phyloP scores from a whole-genome alignment of 2,113 vertebrate genomes.

The Cyanocitta stelleri region DNA sequence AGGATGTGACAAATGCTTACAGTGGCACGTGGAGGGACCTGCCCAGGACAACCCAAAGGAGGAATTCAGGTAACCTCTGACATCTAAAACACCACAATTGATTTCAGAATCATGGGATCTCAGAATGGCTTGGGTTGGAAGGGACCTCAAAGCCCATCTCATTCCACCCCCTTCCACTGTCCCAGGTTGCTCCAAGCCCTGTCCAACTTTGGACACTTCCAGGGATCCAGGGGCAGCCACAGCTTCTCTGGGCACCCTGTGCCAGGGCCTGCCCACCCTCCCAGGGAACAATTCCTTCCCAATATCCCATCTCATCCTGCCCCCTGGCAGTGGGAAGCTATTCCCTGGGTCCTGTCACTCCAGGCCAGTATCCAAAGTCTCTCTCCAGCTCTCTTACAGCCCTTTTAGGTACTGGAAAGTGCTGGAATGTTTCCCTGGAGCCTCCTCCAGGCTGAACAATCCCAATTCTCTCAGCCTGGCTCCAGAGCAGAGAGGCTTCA shows the following conservation, averaged over 20 bases:
- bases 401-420: neutral
- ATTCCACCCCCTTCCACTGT: fast-evolving
- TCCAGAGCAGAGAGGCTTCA: neutral
- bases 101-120: neutral
- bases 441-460: neutral
- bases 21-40: neutral
- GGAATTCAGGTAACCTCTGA: neutral
- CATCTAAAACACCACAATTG: neutral
- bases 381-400: neutral
- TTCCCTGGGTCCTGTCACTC: neutral
- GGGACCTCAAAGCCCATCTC: neutral
- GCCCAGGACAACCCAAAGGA: neutral
- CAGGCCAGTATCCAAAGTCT: neutral
- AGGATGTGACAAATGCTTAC: neutral
- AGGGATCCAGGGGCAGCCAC: neutral
- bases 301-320: neutral
- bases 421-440: neutral
- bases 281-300: neutral
- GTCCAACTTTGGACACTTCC: neutral
- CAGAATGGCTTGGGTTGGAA: neutral
- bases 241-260: neutral
- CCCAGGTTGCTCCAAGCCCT: fast-evolving
- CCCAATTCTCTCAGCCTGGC: neutral
- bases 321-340: neutral
- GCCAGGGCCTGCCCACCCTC: neutral